Percentiles rank a stretch among this genome's conserved stretches.
Conservation (phyloP, 2,888 invertebrate genomes). For the Aricia artaxerxes region DNA sequence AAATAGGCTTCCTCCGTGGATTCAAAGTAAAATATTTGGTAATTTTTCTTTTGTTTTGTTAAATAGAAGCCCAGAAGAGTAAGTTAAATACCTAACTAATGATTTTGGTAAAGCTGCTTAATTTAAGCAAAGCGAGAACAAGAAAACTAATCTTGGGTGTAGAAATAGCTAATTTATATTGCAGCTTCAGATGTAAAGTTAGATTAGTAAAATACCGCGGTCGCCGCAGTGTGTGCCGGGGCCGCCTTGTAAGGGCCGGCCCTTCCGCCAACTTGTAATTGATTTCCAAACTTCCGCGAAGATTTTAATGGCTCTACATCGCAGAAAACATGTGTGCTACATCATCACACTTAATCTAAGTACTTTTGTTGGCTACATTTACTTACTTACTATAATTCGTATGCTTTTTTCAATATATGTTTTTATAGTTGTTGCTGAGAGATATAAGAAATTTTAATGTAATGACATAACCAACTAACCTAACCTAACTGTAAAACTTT, state of each 20-base stretch:
- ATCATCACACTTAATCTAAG: not conserved
- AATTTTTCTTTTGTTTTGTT: constrained; percentile 1
- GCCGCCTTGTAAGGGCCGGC: constrained; percentile 45
- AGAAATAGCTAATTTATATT: constrained; percentile 18
- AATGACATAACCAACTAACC: too few species aligned
- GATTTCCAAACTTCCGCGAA: constrained; percentile 46
- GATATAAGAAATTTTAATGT: too few species aligned
- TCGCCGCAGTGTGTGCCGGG: constrained; percentile 44
- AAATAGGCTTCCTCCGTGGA: constrained; percentile 2
- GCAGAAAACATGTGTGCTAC: constrained; percentile 35
- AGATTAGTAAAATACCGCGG: constrained; percentile 54
- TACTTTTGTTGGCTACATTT: not conserved
- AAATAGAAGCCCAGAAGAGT: too few species aligned
- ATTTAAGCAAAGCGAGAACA: not conserved
- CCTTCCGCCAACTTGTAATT: constrained; percentile 47
- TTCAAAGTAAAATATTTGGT: not conserved
- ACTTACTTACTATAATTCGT: too few species aligned
- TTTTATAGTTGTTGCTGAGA: too few species aligned
- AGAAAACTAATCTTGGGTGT: constrained; percentile 3
- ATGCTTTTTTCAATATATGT: too few species aligned
- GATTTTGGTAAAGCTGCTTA: not conserved
- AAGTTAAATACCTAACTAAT: not conserved
- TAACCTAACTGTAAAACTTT: too few species aligned
- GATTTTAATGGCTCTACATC: constrained; percentile 43
- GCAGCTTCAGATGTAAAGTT: constrained; percentile 47